A percentile compares a stretch with the other conserved stretches of the same genome.
Evolutionary conservation across 2,797 vertebrate species (phyloP).

Genomic region (Loriculus beryllinus): DNA sequence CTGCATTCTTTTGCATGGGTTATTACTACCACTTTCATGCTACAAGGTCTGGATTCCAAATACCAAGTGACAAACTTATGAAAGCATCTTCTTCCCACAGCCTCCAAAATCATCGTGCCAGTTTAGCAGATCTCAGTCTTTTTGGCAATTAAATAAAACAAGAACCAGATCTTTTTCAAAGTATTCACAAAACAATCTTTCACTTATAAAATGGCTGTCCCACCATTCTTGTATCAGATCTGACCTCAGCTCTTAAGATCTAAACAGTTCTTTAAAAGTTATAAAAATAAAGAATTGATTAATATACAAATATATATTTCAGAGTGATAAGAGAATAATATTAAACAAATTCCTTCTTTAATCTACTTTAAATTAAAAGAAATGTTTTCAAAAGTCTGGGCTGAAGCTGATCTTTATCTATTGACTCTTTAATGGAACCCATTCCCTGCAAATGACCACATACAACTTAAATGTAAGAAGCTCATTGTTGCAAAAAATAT

Average conservation of each 20-base stretch:
- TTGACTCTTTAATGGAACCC: constrained; percentile 53
- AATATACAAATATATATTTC: constrained; percentile 65
- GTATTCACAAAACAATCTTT: constrained; percentile 43
- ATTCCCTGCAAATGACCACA: constrained; percentile 45
- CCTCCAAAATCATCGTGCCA: constrained; percentile 44
- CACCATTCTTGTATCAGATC: constrained; percentile 31
- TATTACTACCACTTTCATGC: not conserved
- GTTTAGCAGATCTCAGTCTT: constrained; percentile 11
- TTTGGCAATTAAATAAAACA: constrained; percentile 47
- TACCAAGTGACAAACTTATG: not conserved
- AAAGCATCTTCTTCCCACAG: constrained; percentile 28
- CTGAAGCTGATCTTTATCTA: constrained; percentile 57
- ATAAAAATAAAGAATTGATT: constrained; percentile 67
- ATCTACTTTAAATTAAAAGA: constrained; percentile 64
- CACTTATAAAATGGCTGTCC: not conserved
- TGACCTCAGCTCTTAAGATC: constrained; percentile 49
- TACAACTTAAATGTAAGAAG: constrained; percentile 24
- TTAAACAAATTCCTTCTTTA: constrained; percentile 53
- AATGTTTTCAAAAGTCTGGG: constrained; percentile 51
- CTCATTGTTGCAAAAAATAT: constrained; percentile 55
- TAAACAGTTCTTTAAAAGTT: constrained; percentile 45
- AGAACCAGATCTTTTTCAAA: constrained; percentile 38
- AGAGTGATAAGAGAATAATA: constrained; percentile 52
- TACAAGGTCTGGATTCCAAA: not conserved
- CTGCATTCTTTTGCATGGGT: not conserved